Conservation (phyloP, 2,797 vertebrate species). For the Cyprinodon diabolis region DNA sequence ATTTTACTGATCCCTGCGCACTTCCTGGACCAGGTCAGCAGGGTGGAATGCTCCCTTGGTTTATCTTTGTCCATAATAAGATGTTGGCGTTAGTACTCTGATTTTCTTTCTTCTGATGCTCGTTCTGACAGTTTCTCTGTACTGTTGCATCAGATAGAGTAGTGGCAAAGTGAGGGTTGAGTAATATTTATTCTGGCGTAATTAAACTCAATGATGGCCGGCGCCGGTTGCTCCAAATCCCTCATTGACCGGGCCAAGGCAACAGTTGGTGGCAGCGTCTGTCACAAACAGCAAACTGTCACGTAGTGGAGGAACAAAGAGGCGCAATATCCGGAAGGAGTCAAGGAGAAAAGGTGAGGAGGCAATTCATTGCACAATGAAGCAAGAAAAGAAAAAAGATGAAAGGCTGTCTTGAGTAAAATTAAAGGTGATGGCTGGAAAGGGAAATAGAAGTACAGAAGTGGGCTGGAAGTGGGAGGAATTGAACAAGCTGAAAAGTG, state of each 20-base stretch:
- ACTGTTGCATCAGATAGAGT: background rate
- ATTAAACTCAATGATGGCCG: slow-evolving; percentile 25
- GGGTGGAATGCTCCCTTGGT: background rate
- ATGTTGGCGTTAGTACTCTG: background rate
- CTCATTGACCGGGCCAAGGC: slow-evolving; percentile 34
- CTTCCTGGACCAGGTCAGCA: too few species aligned
- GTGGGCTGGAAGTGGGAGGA: slow-evolving; percentile 52
- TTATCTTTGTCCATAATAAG: background rate
- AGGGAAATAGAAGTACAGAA: slow-evolving; percentile 60
- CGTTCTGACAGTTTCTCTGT: background rate
- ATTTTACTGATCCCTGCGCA: too few species aligned
- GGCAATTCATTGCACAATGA: slow-evolving; percentile 63
- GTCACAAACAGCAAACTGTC: slow-evolving; percentile 46
- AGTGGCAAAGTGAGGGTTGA: slow-evolving; percentile 27
- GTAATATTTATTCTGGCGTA: slow-evolving; percentile 45
- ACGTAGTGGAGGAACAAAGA: slow-evolving; percentile 37
- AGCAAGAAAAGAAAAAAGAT: slow-evolving; percentile 56
- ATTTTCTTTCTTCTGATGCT: background rate
- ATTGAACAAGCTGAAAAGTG: slow-evolving; percentile 58
- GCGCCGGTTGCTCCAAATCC: slow-evolving; percentile 32
- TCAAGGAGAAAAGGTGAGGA: slow-evolving; percentile 55
- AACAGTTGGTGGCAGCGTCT: slow-evolving; percentile 68
- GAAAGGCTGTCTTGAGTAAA: slow-evolving; percentile 66
- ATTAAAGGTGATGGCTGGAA: slow-evolving; percentile 56
- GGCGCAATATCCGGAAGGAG: slow-evolving; percentile 42